These are phyloP conservation scores for Hydrozoanthus gracilis DNA, from an alignment of 92 coral and sea anemone genomes.

Conservation along the genomic window DNA sequence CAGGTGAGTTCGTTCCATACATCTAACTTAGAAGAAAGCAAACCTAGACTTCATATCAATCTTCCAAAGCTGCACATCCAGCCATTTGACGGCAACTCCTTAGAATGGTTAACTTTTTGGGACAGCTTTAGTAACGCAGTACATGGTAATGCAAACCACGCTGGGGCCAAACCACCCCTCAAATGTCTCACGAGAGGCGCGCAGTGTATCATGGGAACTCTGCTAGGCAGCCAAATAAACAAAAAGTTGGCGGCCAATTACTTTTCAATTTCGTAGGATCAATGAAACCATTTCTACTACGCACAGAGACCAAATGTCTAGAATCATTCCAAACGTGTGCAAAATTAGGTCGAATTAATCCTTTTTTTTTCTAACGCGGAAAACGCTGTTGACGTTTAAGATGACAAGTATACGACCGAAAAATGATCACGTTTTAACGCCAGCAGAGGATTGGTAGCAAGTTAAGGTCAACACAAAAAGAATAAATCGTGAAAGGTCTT, in stretches of 20 bases:
- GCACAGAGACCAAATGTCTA: constrained; percentile 32
- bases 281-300: constrained; percentile 23
- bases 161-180: constrained; percentile 67
- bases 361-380: constrained; percentile 21
- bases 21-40: no score
- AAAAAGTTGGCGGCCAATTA: constrained; percentile 43
- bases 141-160: no score
- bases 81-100: no score
- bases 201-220: constrained; percentile 41
- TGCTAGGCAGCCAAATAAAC: constrained; percentile 45
- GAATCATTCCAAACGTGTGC: constrained; percentile 25
- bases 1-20: no score
- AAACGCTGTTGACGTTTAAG: constrained; percentile 39
- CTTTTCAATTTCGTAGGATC: constrained; percentile 31
- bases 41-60: no score
- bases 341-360: constrained; percentile 18
- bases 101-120: no score
- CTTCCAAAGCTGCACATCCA: no score
- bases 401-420: constrained; percentile 1
- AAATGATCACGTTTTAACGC: neutral
- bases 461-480: neutral
- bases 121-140: no score
- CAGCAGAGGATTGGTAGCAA: neutral
- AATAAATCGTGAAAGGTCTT: neutral
- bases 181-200: constrained; percentile 48